phyloP scores from a whole-genome alignment of 2,113 vertebrate genomes.

The Heterocephalus glaber region DNA sequence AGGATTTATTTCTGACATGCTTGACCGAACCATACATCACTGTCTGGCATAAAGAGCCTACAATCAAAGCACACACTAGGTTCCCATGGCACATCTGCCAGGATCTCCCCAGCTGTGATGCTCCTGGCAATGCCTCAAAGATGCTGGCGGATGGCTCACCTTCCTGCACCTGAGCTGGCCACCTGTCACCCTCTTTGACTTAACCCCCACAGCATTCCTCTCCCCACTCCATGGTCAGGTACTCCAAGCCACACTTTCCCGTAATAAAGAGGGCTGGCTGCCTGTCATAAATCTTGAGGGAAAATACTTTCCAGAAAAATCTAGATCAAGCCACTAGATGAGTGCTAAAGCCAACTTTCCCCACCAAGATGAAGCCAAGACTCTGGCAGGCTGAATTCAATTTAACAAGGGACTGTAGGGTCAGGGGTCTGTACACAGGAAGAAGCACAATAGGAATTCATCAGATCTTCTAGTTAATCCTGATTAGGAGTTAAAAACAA shows the following conservation, averaged over 20 bases:
- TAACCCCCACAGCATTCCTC: neutral
- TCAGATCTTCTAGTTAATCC: neutral
- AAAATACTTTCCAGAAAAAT: neutral
- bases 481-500: neutral
- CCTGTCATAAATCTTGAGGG: neutral
- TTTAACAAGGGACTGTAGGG: rapidly evolving
- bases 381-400: neutral
- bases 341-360: neutral
- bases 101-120: too few relatives aligned
- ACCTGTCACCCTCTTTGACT: neutral
- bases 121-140: rapidly evolving
- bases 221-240: too few relatives aligned
- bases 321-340: neutral
- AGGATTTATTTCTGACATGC: neutral
- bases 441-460: neutral
- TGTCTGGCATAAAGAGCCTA: neutral
- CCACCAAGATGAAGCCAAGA: neutral
- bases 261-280: neutral
- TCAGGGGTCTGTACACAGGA: neutral
- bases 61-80: rapidly evolving
- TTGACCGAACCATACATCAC: neutral
- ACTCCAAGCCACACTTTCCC: neutral
- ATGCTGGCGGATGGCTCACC: rapidly evolving
- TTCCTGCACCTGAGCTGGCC: neutral
- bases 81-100: neutral